Evolutionary conservation across 2,113 vertebrate genomes (phyloP).

Genomic region (Romanogobio albipinnatus): DNA sequence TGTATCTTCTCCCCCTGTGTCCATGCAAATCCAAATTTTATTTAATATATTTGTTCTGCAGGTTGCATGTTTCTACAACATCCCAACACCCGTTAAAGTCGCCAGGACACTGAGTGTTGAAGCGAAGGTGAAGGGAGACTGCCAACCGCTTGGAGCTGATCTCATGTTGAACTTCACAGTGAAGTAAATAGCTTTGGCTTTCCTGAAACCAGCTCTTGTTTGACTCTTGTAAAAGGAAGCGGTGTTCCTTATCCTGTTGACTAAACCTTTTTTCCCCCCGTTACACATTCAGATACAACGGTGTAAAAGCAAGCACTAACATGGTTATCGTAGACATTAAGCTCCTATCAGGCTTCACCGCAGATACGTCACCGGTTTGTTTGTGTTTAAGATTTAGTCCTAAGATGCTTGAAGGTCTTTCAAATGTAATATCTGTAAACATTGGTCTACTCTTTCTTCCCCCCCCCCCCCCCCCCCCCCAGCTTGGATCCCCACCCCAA

Average conservation of each 20-base stretch:
- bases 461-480: too few species aligned
- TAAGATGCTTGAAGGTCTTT: neutral
- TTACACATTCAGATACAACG: neutral
- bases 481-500: neutral
- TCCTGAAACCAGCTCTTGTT: neutral
- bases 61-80: constrained; percentile 17
- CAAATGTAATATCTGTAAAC: neutral
- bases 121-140: too few species aligned
- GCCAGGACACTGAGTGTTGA: too few species aligned
- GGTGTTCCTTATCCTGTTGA: neutral
- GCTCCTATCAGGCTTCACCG: neutral
- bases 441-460: accelerated
- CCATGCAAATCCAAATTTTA: too few species aligned
- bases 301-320: neutral
- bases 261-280: neutral
- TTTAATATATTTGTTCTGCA: constrained; percentile 20
- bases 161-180: neutral
- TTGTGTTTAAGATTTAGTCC: neutral
- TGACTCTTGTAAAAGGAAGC: neutral
- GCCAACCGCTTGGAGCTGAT: too few species aligned
- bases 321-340: constrained; percentile 9
- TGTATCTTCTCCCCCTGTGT: too few species aligned
- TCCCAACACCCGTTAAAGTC: too few species aligned
- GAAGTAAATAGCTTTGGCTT: neutral
- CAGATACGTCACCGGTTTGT: neutral